phyloP scores from a whole-genome alignment of 2,113 vertebrate genomes.

The Ammodytes dubius region DNA sequence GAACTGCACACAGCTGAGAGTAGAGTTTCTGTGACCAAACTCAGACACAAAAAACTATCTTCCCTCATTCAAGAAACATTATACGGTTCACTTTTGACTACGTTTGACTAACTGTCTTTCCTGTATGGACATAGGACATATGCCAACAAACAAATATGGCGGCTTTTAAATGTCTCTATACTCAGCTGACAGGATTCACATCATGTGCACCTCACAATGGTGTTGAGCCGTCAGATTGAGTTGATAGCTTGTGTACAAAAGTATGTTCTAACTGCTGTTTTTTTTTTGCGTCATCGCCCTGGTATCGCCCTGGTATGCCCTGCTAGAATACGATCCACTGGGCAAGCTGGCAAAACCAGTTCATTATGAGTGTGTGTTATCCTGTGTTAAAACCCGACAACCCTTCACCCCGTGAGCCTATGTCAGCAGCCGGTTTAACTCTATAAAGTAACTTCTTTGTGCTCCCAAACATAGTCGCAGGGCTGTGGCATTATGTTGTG shows the following conservation, averaged over 20 bases:
- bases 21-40: background rate
- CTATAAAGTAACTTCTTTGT: constrained; percentile 4
- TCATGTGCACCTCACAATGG: background rate
- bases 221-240: constrained; percentile 10
- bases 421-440: constrained; percentile 34
- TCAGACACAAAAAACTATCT: background rate
- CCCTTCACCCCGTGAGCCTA: constrained; percentile 10
- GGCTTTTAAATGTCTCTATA: background rate
- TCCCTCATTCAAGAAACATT: background rate
- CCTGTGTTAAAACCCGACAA: constrained; percentile 33
- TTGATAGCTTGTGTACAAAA: constrained; percentile 48
- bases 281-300: constrained; percentile 43
- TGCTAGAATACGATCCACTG: constrained; percentile 63
- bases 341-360: constrained; percentile 82
- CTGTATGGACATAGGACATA: background rate
- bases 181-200: constrained; percentile 10
- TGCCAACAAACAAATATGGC: background rate
- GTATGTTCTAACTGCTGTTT: constrained; percentile 21
- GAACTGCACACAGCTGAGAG: background rate
- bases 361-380: constrained; percentile 44
- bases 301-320: constrained; percentile 49
- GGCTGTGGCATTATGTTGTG: background rate
- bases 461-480: constrained; percentile 28
- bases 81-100: background rate
- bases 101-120: background rate